Base-by-base conservation (phyloP, 2,888 invertebrate species). In the Hecatera dysodea region DNA sequence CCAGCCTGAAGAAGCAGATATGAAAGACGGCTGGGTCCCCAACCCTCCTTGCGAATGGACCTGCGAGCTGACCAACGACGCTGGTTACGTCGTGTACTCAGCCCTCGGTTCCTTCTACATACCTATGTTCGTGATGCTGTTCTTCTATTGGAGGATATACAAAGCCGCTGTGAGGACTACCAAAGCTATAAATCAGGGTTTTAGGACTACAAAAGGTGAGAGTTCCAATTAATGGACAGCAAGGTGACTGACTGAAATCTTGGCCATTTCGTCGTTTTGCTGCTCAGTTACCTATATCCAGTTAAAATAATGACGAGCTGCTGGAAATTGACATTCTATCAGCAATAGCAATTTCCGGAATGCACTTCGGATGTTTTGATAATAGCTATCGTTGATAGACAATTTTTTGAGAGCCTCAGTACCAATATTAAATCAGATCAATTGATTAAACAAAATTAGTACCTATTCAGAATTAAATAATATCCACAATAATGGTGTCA, bases 61-160 rank as follows among this genome's bases (percentile, higher is more conserved):
- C 83, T 99, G 99, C 90, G 98, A 98, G 92, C 97, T 99, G 81
- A 99, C 98, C 89, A 98, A 98, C 95, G 99, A 99, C 91, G 98
- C 98, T 59, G 99, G 99, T 66, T 99, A 99, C 96, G 99, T 99
- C 68, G 98, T 99, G 67, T 99, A 99, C 95, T 99, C 99, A 6
- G 99, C 99, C 0, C 97, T 99, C 33, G 99, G 99, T n/a, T 99
- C 99, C 80, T 99, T 99, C 97, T 99, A 98, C 96, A 98, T 99
- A 88, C 99, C 99, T 52, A 99, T 99, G 99, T 97, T 99, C 87
- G 98, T 99, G 84, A 99, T 99, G 98, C 96, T 99, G 87, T 99
- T 99, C 97, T 99, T 99, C 96, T 99, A 99, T 94, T 99, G 99
- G 98, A 97, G 98, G 86, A 99, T 99, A 87, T 99, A 99, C 96